Evolutionary conservation across 1,140 invertebrate genomes (phyloP), one percentile per base, ranked within the genome.

Genomic region (Polyergus mexicanus): DNA sequence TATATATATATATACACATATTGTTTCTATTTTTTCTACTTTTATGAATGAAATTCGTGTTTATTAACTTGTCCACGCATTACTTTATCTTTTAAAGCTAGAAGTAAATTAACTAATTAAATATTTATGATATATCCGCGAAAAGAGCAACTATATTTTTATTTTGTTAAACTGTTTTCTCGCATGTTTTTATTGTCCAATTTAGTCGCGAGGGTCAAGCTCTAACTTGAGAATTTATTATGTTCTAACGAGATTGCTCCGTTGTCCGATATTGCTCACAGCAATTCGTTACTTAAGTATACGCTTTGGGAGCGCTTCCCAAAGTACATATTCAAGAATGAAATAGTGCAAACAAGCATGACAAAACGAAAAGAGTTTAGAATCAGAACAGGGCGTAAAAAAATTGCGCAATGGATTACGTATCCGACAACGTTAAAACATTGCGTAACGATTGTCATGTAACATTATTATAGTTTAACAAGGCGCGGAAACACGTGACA

Each of bases 191-290:
- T 63, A 25, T 8, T 74, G 56, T 28, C 28, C 22, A 77, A 76
- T 86, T 86, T 86, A 83, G 74, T 83, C 28, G 63, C 19, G 58
- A 58, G 60, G 38, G 71, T 77, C 85, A 88, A 81, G 86, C 74
- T 41, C 38, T n/a, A 35, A 84, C 65, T 78, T 44, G 65, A 65
- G 74, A 71, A 86, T 86, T 68, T 22, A 85, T 86, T 87, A 87
- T 63, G 58, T n/a, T 16, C 28, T 65, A 81, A 88, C 22, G 32
- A 68, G 75, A 88, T 88, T 88, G 85, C 68, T 58, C 41, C 11
- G 38, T 32, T 60, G 68, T 74, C 38, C 56, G 54, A 83, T 74
- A 83, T 74, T 74, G 68, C 38, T 81, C 16, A 25, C 3, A 74
- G 56, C 38, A 74, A 74, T 83, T 72, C 62, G 25, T 83, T 60